These are phyloP conservation scores for Melinopterus prodromus DNA, from an alignment of 2,888 invertebrate species.

Conservation along the genomic window DNA sequence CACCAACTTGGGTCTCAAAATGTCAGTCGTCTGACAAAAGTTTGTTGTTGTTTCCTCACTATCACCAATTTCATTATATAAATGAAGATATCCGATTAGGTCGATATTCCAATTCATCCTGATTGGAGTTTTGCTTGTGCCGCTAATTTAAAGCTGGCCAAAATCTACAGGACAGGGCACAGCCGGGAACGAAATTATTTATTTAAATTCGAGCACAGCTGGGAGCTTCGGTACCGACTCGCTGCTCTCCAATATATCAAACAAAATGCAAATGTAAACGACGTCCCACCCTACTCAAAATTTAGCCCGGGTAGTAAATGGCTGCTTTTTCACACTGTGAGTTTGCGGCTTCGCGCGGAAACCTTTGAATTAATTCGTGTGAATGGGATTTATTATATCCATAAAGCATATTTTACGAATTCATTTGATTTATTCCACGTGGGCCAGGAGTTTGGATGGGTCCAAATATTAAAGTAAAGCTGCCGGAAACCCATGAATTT, in stretches of 20 bases:
- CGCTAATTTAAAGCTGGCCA: neutral
- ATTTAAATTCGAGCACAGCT: neutral
- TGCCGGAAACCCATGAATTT: too few species aligned
- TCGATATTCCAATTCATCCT: neutral
- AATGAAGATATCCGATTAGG: too few species aligned
- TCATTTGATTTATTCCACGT: neutral
- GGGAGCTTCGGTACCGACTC: neutral
- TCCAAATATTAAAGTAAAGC: too few species aligned
- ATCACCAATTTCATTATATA: too few species aligned
- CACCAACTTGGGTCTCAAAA: too few species aligned
- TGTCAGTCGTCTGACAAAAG: too few species aligned
- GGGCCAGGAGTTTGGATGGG: too few species aligned
- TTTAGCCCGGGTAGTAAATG: neutral
- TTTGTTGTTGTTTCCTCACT: too few species aligned
- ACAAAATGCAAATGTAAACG: neutral
- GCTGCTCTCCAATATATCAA: neutral
- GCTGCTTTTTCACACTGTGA: neutral
- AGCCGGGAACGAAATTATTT: conserved; percentile 7
- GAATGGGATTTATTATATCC: neutral
- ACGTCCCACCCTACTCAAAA: neutral
- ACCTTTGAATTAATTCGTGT: neutral
- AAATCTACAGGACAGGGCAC: neutral
- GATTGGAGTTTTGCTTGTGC: neutral
- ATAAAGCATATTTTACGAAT: neutral
- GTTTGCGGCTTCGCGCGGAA: neutral